These are phyloP conservation scores for Melopsittacus undulatus DNA, from an alignment of 2,797 vertebrate genomes.

Conservation along the genomic window DNA sequence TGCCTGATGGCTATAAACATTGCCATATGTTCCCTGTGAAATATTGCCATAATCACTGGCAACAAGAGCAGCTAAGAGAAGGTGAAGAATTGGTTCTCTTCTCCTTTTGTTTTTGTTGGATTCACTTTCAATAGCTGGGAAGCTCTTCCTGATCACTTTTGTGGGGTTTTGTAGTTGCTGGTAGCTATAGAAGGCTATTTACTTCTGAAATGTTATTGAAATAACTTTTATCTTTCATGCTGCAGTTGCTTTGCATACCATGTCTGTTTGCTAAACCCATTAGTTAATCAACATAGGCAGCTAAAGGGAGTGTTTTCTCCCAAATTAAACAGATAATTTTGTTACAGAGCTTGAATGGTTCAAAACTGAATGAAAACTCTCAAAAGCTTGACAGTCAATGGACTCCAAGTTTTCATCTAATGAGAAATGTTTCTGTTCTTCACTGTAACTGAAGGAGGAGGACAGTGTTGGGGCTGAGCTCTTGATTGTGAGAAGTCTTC, in stretches of 20 bases:
- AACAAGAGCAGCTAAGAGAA: slow-evolving; percentile 65
- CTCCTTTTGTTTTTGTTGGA: neutral
- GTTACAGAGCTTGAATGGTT: slow-evolving; percentile 12
- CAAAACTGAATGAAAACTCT: slow-evolving; percentile 50
- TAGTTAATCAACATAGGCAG: slow-evolving; percentile 48
- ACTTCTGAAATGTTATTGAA: neutral
- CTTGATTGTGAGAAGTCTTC: slow-evolving; percentile 44
- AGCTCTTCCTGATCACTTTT: slow-evolving; percentile 27
- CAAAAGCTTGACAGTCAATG: slow-evolving; percentile 55
- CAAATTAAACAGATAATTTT: neutral
- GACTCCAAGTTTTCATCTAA: slow-evolving; percentile 54
- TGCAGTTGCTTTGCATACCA: neutral
- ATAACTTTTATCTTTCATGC: neutral
- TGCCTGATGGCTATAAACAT: slow-evolving; percentile 78
- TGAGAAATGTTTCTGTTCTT: slow-evolving; percentile 20
- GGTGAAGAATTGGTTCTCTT: slow-evolving; percentile 42
- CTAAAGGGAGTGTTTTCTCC: neutral
- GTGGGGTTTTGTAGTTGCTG: neutral
- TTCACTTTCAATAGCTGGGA: slow-evolving; percentile 30
- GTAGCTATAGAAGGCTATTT: neutral
- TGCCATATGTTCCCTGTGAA: slow-evolving; percentile 78
- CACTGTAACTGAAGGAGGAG: neutral
- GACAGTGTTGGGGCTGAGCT: slow-evolving; percentile 38
- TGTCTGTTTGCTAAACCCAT: neutral
- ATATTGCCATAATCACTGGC: slow-evolving; percentile 71